Base-by-base conservation (phyloP, 2,797 vertebrate species). In the Somateria mollissima region DNA sequence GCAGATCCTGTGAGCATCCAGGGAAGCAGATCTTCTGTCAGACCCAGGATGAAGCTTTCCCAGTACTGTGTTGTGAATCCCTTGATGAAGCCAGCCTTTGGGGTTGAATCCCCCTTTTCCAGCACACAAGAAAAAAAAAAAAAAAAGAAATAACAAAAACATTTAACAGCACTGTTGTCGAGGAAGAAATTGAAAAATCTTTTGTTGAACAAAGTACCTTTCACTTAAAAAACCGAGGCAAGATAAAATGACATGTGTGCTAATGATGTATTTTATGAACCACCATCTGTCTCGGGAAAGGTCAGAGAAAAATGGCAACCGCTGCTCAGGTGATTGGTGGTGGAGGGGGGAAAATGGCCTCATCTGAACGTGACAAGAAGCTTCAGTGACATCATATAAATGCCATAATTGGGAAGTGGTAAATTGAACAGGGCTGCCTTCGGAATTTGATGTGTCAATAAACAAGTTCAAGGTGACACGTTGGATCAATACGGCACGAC, bases 391-490 rank as follows among this genome's bases (percentile, higher is more conserved):
- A 99, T 99, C 99, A 99, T 99, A 99, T 99, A 98, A 99, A 99
- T 99, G 98, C 98, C 99, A 99, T 99, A 99, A 99, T 99, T 99
- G 99, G 99, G 98, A 98, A 98, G 98, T 98, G 97, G 98, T 99
- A 99, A 99, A 99, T 99, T 98, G 99, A 98, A 98, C 98, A 95
- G 98, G 97, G 97, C 97, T 97, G 98, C 98, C 98, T 98, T 98
- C 97, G 95, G 98, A 98, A 98, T 98, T 98, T 99, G 98, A 99
- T 99, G 99, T 99, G 99, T 99, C 99, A 99, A 99, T 99, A 99
- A 99, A 98, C 98, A 99, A 99, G 99, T 99, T 99, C 99, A 99
- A 99, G 99, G 99, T 99, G 99, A 99, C 98, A 98, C 94, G 96
- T 97, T 90, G 98, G 99, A 99, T 99, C 99, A 98, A 99, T 99